Evolutionary conservation across 2,113 vertebrate species (phyloP), one percentile per base, ranked within the genome.

Genomic region (Vidua macroura): DNA sequence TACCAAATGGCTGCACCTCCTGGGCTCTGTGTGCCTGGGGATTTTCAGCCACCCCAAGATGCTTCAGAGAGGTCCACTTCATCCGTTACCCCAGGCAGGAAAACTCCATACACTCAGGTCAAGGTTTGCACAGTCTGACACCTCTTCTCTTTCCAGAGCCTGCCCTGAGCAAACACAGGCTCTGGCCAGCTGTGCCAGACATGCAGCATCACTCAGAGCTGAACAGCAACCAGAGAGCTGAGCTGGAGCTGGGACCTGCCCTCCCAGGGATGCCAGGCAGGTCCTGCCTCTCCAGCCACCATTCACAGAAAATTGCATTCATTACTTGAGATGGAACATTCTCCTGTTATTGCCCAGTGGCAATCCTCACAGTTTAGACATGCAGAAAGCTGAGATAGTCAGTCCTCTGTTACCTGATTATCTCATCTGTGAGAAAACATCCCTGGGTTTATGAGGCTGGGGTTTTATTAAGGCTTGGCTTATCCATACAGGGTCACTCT

Each of bases 271-370:
- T 3, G 44, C 9, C 21, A n/a, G 2, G 3, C 15, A 35, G 35
- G 11, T 75, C 14, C 33, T 83, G 53, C 83, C 41, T 62, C 80
- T 67, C n/a, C 73, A 62, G 22, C 41, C 6, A 8, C 0, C 5
- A 19, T 2, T 37, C 49, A 7, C 0, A 35, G 2, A 2, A 17
- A 44, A 6, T 13, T 7, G 2, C 35, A 37, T 8, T 22, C 43
- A 2, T 30, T 46, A 3, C 48, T 19, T 17, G 18, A 46, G 58
- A 33, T 59, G 30, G 23, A 4, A 3, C 2, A 6, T 30, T 53
- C n/a, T 77, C n/a, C n/a, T 58, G 0, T 2, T 25, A 23, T 0
- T 51, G 51, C 39, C 55, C 56, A 5, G 35, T 35, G 35, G 35
- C 8, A 35, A 35, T 35, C 8, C 35, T 35, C 35, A 35, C 35